Conservation (phyloP, 1,140 invertebrate genomes). For the Laodelphax striatellus region DNA sequence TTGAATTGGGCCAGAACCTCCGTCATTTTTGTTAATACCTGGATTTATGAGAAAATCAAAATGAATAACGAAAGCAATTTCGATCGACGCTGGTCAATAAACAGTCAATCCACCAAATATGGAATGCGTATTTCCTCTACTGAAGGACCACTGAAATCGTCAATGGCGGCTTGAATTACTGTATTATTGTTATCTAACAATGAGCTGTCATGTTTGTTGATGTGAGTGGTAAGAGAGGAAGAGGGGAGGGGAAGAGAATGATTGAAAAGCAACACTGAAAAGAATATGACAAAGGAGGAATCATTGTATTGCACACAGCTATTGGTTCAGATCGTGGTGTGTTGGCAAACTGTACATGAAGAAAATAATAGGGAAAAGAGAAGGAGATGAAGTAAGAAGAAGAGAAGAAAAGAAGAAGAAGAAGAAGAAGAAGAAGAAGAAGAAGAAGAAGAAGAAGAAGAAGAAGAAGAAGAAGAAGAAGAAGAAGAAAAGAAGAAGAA, state of each 20-base stretch:
- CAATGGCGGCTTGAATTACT: too few relatives aligned
- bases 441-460: not conserved
- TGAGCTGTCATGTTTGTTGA: too few relatives aligned
- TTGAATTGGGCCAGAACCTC: too few relatives aligned
- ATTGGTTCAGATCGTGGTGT: too few relatives aligned
- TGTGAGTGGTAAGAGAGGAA: too few relatives aligned
- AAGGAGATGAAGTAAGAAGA: not conserved
- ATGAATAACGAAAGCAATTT: too few relatives aligned
- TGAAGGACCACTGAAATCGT: not conserved
- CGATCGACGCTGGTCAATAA: too few relatives aligned
- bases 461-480: not conserved
- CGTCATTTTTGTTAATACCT: too few relatives aligned
- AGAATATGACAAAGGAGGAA: not conserved
- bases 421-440: not conserved
- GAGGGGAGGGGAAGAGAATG: not conserved
- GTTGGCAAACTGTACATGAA: too few relatives aligned
- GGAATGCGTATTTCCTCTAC: not conserved
- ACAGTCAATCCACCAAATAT: constrained; percentile 20
- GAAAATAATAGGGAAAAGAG: not conserved
- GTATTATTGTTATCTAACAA: too few relatives aligned
- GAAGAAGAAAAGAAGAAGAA: not conserved
- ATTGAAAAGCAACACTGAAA: not conserved
- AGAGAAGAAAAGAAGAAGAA: not conserved
- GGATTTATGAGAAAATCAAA: too few relatives aligned
- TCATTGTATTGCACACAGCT: not conserved